Percentiles rank a stretch among this genome's conserved stretches.
Evolutionary conservation across 2,797 vertebrate species (phyloP).

Genomic region (Pteropus rufus): DNA sequence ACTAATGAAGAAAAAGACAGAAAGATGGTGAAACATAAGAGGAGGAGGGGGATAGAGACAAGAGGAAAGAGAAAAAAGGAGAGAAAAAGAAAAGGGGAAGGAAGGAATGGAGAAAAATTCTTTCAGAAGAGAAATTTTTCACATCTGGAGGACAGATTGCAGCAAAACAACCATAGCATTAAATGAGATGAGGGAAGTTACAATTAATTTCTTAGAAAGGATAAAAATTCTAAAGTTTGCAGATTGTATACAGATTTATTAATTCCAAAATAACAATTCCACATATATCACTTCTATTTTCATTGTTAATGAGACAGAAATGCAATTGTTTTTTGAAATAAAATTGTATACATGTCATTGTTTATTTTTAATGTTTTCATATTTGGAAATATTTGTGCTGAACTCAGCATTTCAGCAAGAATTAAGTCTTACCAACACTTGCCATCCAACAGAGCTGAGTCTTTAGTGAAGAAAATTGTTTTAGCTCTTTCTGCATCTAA

Average conservation of each 20-base stretch:
- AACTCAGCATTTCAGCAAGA: not conserved
- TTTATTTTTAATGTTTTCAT: constrained; percentile 34
- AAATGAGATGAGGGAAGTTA: constrained; percentile 26
- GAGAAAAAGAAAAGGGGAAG: no score
- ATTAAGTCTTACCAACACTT: constrained; percentile 1
- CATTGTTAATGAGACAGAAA: constrained; percentile 49
- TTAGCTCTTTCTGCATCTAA: not conserved
- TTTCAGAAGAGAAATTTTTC: not conserved
- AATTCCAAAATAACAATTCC: constrained; percentile 65
- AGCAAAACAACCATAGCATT: not conserved
- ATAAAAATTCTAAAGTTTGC: constrained; percentile 45
- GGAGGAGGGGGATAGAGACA: accelerated
- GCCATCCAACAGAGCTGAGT: not conserved
- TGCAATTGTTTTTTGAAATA: constrained; percentile 50
- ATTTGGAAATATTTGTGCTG: constrained; percentile 28
- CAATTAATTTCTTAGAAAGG: constrained; percentile 40
- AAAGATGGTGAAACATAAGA: not conserved
- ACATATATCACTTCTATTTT: constrained; percentile 35
- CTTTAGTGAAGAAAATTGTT: not conserved
- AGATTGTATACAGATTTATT: constrained; percentile 43
- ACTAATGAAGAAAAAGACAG: not conserved
- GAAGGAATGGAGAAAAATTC: not conserved
- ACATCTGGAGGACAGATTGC: not conserved
- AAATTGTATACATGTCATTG: constrained; percentile 4
- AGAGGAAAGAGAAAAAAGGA: not conserved